Evolutionary conservation across 2,797 vertebrate species (phyloP), one percentile per base, ranked within the genome.

Genomic region (Onychomys torridus): DNA sequence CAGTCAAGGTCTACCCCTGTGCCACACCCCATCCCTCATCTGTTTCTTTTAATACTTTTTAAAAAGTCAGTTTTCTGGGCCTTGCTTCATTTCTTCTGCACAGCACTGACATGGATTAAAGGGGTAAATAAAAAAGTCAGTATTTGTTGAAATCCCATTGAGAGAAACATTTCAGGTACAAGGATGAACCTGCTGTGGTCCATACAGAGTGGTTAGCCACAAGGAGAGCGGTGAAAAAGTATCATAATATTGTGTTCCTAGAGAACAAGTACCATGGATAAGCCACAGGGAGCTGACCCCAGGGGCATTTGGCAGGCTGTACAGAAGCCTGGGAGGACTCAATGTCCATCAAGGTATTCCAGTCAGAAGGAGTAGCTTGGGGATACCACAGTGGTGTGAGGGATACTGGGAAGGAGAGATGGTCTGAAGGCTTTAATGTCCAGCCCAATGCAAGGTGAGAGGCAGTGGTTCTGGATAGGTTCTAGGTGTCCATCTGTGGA

Each of bases 41-140:
- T 43, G 29, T 52, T 92, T 82, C 67, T 94, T 76, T 93, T 78
- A 52, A 78, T 73, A 71, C 19, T 87, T 87, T 96, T 81, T 65
- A 34, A 65, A 65, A 52, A n/a, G 63, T 63, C 63, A 7, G 46
- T 9, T 0, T 1, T 85, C 83, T 9, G 10, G 2, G 29, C 91
- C 8, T 2, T n/a, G 27, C 29, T 40, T 27, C n/a, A 46, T 19
- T 81, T 90, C 34, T 82, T 49, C 27, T 59, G 43, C 52, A 76
- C 14, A 29, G 63, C 14, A 40, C 43, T 81, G 57, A 34, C 52
- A 5, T 19, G 37, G 83, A 69, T 52, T 55, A 73, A 57, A 79
- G 27, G 2, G 34, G 8, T 49, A 2, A 14, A 52, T 52, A 52
- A 16, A 61, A 32, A 63, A 34, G 17, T 86, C 14, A 52, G 25